These are phyloP conservation scores for Tychaedon coryphoeus DNA, from an alignment of 2,113 vertebrate species.

Conservation along the genomic window DNA sequence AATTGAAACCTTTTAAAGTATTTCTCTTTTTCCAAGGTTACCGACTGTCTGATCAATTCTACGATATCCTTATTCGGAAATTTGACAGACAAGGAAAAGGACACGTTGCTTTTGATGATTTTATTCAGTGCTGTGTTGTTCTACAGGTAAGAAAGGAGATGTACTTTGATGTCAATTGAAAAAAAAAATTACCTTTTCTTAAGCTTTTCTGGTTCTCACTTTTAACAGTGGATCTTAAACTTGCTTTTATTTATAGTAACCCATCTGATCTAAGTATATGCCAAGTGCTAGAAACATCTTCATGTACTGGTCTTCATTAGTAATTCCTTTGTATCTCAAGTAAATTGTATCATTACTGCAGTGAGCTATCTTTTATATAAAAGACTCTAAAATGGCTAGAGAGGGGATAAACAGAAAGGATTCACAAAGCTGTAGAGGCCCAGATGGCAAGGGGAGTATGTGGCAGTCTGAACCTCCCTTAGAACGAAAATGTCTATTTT, in stretches of 20 bases:
- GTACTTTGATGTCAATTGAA: not conserved
- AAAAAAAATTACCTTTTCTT: not conserved
- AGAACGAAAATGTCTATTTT: not conserved
- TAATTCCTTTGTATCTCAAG: not conserved
- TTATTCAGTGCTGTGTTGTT: slow-evolving; percentile 98
- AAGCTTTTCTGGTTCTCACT: not conserved
- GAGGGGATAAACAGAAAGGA: not conserved
- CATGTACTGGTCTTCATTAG: not conserved
- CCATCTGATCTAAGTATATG: not conserved
- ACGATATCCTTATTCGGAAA: slow-evolving; percentile 92
- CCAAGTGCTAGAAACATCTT: not conserved
- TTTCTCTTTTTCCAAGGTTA: slow-evolving; percentile 80
- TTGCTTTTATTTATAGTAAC: not conserved
- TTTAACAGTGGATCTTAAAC: not conserved
- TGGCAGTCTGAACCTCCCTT: not conserved
- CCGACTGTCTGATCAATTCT: slow-evolving; percentile 95
- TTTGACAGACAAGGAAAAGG: slow-evolving; percentile 95
- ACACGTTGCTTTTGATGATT: slow-evolving; percentile 97
- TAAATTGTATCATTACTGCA: not conserved
- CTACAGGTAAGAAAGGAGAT: slow-evolving; percentile 83
- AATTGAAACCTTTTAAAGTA: not conserved
- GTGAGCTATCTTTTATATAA: fast-evolving
- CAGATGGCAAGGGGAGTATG: not conserved
- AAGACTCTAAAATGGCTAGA: not conserved
- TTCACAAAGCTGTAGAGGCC: not conserved